Conservation (phyloP, 2,113 vertebrate genomes). For the Triplophysa siluroides region DNA sequence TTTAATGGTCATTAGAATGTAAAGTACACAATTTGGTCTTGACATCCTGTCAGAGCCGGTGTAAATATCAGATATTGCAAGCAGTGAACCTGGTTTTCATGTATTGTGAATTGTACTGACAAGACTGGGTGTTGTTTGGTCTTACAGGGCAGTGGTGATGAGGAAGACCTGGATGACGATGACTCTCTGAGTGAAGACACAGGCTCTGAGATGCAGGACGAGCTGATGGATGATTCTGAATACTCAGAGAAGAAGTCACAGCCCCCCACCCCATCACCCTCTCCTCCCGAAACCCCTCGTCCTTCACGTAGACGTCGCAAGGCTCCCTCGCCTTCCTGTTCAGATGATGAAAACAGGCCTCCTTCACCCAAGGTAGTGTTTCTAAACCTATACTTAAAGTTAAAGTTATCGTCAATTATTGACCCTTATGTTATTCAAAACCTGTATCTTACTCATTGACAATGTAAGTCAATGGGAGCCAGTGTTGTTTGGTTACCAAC, state of each 20-base stretch:
- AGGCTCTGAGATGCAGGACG: constrained; percentile 88
- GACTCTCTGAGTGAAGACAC: constrained; percentile 91
- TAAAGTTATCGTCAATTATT: too few relatives aligned
- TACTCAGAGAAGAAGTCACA: constrained; percentile 88
- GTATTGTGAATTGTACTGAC: not conserved
- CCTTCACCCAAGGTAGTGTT: constrained; percentile 87
- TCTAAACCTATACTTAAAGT: not conserved
- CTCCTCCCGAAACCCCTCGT: constrained; percentile 81
- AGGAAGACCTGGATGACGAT: constrained; percentile 93
- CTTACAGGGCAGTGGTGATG: constrained; percentile 86
- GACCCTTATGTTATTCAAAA: too few relatives aligned
- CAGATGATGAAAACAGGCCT: constrained; percentile 92
- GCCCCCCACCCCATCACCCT: constrained; percentile 86
- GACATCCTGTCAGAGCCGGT: too few relatives aligned
- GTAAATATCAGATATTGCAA: too few relatives aligned
- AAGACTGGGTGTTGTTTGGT: not conserved
- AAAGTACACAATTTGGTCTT: not conserved
- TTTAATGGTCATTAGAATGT: constrained; percentile 17
- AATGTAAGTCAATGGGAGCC: too few relatives aligned
- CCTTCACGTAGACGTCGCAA: constrained; percentile 76
- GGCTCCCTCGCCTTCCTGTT: constrained; percentile 84
- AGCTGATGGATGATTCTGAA: constrained; percentile 91
- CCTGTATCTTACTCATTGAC: too few relatives aligned
- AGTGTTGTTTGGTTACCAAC: too few relatives aligned
- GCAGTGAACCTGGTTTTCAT: too few relatives aligned